Percentiles rank a stretch among this genome's conserved stretches.
Conservation (phyloP, 2,113 vertebrate genomes). For the Leucopternis melanops region DNA sequence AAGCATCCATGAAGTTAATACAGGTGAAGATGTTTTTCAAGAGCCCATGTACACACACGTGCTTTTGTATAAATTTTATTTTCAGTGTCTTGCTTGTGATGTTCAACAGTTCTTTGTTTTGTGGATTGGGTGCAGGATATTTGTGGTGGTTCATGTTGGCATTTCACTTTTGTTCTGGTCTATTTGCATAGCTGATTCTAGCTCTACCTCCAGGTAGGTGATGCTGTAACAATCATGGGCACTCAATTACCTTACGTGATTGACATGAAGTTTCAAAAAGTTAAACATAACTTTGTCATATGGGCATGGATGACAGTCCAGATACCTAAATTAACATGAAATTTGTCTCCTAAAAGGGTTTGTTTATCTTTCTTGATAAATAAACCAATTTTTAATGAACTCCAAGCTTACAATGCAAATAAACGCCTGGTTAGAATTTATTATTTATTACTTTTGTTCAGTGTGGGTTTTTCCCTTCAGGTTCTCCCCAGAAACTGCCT, state of each 20-base stretch:
- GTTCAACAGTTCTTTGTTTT: neutral
- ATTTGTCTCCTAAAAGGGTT: neutral
- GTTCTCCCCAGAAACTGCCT: slow-evolving; percentile 97
- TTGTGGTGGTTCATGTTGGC: neutral
- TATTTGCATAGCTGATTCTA: neutral
- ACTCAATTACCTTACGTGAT: neutral
- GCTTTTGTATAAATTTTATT: neutral
- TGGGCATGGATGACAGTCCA: neutral
- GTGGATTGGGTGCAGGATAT: neutral
- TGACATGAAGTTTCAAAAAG: neutral
- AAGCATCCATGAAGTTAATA: neutral
- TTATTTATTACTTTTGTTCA: neutral
- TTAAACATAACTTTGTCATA: neutral
- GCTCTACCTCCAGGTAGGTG: neutral
- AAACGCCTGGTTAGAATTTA: neutral
- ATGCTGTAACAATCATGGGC: neutral
- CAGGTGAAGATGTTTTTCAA: neutral
- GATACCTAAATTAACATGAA: neutral
- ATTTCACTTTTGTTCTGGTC: neutral
- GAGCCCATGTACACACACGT: rapidly evolving
- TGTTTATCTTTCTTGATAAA: neutral
- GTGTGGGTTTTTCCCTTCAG: slow-evolving; percentile 65
- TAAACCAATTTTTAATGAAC: neutral
- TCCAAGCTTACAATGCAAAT: neutral
- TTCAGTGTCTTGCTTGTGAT: neutral